phyloP scores from a whole-genome alignment of 2,113 vertebrate genomes.

The Mobula birostris region DNA sequence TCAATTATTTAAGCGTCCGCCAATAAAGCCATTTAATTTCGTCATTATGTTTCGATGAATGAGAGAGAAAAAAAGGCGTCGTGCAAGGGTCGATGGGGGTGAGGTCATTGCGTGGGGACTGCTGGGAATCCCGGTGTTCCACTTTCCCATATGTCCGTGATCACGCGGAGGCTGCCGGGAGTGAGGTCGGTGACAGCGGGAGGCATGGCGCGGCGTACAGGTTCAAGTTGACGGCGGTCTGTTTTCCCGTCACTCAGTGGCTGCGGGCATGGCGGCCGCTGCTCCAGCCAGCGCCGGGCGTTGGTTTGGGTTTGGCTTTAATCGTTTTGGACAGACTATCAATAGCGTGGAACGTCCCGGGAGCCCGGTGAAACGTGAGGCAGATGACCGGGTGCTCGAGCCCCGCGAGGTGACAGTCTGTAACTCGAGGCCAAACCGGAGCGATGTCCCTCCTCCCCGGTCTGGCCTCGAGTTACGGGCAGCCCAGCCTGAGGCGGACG shows the following conservation, averaged over 20 bases:
- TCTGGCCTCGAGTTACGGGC: too few species aligned
- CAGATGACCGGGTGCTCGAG: not conserved
- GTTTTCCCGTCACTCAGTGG: not conserved
- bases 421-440: not conserved
- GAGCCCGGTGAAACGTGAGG: not conserved
- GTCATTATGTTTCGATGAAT: not conserved
- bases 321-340: constrained; percentile 63
- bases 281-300: not conserved
- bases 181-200: too few species aligned
- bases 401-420: not conserved
- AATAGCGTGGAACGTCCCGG: not conserved
- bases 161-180: too few species aligned
- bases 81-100: not conserved
- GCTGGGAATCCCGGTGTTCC: not conserved
- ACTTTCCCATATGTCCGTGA: too few species aligned
- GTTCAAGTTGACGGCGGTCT: not conserved
- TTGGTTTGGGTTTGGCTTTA: constrained; percentile 77
- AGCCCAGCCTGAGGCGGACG: not conserved
- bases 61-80: not conserved
- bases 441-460: too few species aligned
- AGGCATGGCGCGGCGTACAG: too few species aligned
- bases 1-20: not conserved
- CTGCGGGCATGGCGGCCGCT: not conserved
- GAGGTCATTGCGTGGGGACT: not conserved
- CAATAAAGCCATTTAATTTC: not conserved